Percentiles rank a stretch among this genome's conserved stretches.
These are phyloP conservation scores for Pteruthius melanotis DNA, from an alignment of 2,113 vertebrate genomes.

Conservation along the genomic window DNA sequence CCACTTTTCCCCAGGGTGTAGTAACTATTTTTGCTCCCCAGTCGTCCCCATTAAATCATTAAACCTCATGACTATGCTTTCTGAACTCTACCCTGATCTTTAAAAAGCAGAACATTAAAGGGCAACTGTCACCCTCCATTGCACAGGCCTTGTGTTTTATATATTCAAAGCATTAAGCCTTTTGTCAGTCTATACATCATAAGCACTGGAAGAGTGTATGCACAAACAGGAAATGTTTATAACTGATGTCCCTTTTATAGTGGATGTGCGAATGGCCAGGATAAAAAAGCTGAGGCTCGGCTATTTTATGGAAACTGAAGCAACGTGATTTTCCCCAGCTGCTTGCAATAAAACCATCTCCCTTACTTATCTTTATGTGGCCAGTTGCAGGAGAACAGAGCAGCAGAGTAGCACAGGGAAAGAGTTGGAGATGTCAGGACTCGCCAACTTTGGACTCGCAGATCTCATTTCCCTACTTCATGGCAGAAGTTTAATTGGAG, in stretches of 20 bases:
- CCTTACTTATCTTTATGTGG: constrained; percentile 62
- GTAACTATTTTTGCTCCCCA: constrained; percentile 86
- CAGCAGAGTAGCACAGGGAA: neutral
- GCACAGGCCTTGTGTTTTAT: constrained; percentile 80
- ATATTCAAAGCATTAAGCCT: constrained; percentile 83
- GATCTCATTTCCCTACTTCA: neutral
- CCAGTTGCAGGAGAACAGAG: neutral
- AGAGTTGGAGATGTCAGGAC: neutral
- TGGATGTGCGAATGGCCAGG: constrained; percentile 55
- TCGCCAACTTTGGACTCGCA: neutral
- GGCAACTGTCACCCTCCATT: constrained; percentile 81
- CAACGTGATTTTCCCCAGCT: constrained; percentile 61
- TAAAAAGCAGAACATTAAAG: constrained; percentile 87
- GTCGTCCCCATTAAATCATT: constrained; percentile 91
- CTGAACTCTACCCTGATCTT: constrained; percentile 92
- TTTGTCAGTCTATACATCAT: constrained; percentile 86
- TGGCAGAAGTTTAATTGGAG: neutral
- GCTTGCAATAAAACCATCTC: constrained; percentile 60
- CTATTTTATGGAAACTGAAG: constrained; percentile 61
- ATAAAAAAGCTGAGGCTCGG: constrained; percentile 54
- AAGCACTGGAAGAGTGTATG: constrained; percentile 52
- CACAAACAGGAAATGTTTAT: constrained; percentile 66
- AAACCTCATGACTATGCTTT: constrained; percentile 86
- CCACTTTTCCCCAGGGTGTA: constrained; percentile 83
- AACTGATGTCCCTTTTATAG: constrained; percentile 63